Conservation (phyloP, 2,888 invertebrate genomes). For the Clivina fossor region DNA sequence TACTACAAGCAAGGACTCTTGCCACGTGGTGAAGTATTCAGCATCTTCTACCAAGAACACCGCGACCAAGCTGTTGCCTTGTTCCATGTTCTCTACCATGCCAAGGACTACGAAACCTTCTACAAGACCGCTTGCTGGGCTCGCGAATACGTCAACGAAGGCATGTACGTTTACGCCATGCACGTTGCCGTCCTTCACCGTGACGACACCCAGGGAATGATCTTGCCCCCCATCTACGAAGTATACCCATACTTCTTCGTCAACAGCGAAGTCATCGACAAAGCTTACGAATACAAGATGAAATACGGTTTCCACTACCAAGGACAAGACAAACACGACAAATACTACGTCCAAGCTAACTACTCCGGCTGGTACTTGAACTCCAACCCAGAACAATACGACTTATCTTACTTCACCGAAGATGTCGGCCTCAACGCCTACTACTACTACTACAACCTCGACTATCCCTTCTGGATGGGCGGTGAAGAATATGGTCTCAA, state of each 20-base stretch:
- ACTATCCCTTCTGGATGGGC: conserved; percentile 67
- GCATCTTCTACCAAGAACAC: conserved; percentile 62
- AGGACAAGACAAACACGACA: conserved; percentile 43
- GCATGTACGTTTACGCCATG: conserved; percentile 67
- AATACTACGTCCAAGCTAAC: conserved; percentile 65
- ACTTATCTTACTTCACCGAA: conserved; percentile 69
- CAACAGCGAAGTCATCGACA: conserved; percentile 66
- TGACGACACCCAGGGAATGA: conserved; percentile 63
- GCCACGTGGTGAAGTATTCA: conserved; percentile 64
- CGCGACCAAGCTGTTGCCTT: conserved; percentile 64
- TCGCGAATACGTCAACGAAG: conserved; percentile 68
- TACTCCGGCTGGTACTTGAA: conserved; percentile 61
- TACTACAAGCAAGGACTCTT: conserved; percentile 60
- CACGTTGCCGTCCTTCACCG: conserved; percentile 65
- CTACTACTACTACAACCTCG: conserved; percentile 64
- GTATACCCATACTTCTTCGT: conserved; percentile 72
- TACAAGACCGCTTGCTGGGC: conserved; percentile 69
- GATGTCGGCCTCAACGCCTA: conserved; percentile 68
- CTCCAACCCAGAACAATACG: conserved; percentile 58
- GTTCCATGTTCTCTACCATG: conserved; percentile 67
- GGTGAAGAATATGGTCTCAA: conserved; percentile 56
- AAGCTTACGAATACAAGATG: conserved; percentile 65
- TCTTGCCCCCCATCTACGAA: conserved; percentile 72
- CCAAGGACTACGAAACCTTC: conserved; percentile 72
- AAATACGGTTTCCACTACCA: conserved; percentile 52